Base-by-base conservation (phyloP, 2,888 invertebrate genomes). In the Lycaena phlaeas region DNA sequence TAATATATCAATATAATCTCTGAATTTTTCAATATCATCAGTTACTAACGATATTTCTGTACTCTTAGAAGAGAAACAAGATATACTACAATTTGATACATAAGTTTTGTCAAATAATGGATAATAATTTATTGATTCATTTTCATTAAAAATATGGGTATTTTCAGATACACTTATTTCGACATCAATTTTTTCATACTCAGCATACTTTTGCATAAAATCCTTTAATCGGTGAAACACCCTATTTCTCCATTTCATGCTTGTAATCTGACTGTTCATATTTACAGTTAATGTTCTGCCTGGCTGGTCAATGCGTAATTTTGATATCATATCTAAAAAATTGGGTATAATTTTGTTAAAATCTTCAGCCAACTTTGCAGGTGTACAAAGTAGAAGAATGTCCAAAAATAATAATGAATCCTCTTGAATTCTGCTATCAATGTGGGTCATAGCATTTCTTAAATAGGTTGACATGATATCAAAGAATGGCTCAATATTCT, bases 391-490 rank as follows among this genome's bases (percentile, higher is more conserved):
- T 9, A 95, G 68, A n/a, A 96, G 79, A 28, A 91, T 84, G 60
- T 96, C 95, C 11, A 97, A 74, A 49, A 95, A 87, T 1, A 89
- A 63, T 1, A 97, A 76, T 0, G 96, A 93, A 68, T 95, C 95
- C 62, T 94, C 92, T 62, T 95, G 93, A 46, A 97, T 90, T 37
- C 87, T 84, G 7, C 86, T 87, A 62, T 93, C 89, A 44, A 97
- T 92, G 57, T 96, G 94, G 0, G 95, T 96, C 94, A 97, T 94
- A 0, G 94, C 92, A 77, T 96, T 96, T 39, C 91, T 88, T 34
- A 96, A 69, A 67, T 94, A 93, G 1, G 93, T 92, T 12, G 91
- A 89, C 44, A 96, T 74, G 4, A 92, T 85, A 46, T 90, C 88
- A 61, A 92, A 92, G 65, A 94, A 94, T 6, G 95, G 94, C 27